phyloP scores from a whole-genome alignment of 2,888 invertebrate species.

The Drosophila mimica region DNA sequence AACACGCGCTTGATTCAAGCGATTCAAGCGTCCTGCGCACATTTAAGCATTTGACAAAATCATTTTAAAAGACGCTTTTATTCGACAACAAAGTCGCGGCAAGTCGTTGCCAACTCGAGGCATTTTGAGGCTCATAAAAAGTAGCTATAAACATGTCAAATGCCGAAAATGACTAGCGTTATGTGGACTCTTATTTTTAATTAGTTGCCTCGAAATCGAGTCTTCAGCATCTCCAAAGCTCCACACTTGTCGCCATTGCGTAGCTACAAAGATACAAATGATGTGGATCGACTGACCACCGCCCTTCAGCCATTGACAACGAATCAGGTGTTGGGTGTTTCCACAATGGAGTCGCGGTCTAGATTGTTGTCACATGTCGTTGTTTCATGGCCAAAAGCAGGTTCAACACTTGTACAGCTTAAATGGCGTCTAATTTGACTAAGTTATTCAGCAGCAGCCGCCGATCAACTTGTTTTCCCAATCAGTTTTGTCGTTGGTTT shows the following conservation, averaged over 20 bases:
- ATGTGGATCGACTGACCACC: slow-evolving; percentile 3
- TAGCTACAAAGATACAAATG: slow-evolving; percentile 14
- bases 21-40: slow-evolving; percentile 47
- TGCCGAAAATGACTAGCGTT: slow-evolving; percentile 5
- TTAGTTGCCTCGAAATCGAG: slow-evolving; percentile 47
- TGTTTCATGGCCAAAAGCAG: slow-evolving; percentile 41
- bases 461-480: slow-evolving; percentile 74
- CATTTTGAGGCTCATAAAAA: slow-evolving; percentile 54
- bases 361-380: slow-evolving; percentile 30
- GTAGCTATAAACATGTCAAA: slow-evolving; percentile 63
- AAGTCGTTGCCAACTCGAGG: slow-evolving; percentile 19
- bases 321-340: slow-evolving; percentile 74
- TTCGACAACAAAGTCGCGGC: slow-evolving; percentile 57
- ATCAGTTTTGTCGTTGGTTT: slow-evolving; percentile 73
- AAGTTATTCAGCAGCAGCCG: slow-evolving; percentile 68
- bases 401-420: slow-evolving; percentile 41
- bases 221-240: slow-evolving; percentile 19
- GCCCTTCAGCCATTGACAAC: slow-evolving; percentile 50
- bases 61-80: slow-evolving; percentile 42
- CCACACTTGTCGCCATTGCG: slow-evolving; percentile 58
- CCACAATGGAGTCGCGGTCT: slow-evolving; percentile 56
- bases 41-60: slow-evolving; percentile 69
- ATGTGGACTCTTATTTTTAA: slow-evolving; percentile 47
- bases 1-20: slow-evolving; percentile 36
- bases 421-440: slow-evolving; percentile 75